Conservation (phyloP, 2,888 invertebrate genomes). For the Clunio marinus region DNA sequence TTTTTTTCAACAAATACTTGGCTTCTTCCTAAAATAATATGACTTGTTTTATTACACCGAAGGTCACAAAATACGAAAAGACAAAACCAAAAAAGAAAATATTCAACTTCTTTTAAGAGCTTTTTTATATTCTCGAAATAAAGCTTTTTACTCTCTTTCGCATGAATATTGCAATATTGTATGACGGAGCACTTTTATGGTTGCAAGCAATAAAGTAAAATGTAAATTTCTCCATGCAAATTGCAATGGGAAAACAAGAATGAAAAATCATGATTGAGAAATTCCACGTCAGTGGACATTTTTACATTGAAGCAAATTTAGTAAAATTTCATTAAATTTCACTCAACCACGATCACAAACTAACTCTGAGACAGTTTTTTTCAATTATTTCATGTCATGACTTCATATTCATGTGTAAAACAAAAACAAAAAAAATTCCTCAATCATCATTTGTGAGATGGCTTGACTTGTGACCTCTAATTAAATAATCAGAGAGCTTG, state of each 20-base stretch:
- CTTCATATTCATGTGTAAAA: not conserved
- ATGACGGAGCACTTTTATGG: conserved; percentile 21
- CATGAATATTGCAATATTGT: conserved; percentile 34
- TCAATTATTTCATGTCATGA: no score
- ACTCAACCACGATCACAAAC: no score
- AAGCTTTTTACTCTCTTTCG: not conserved
- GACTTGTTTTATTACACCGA: no score
- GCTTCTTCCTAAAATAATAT: no score
- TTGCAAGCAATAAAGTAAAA: not conserved
- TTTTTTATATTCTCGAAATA: no score
- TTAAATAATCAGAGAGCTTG: conserved; percentile 25
- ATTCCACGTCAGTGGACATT: conserved; percentile 32
- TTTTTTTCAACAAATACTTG: no score
- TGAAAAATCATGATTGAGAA: conserved; percentile 38
- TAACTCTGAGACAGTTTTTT: no score
- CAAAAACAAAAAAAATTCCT: not conserved
- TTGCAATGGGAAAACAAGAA: no score
- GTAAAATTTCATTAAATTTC: no score
- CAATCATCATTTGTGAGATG: conserved; percentile 25
- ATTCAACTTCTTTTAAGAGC: not conserved
- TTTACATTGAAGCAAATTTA: no score
- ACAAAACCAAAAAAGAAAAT: not conserved
- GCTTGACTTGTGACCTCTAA: conserved; percentile 28
- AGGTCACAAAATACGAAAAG: not conserved
- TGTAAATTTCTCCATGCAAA: not conserved